Evolutionary conservation across 2,888 invertebrate genomes (phyloP).

Genomic region (Drosophila engyochracea): DNA sequence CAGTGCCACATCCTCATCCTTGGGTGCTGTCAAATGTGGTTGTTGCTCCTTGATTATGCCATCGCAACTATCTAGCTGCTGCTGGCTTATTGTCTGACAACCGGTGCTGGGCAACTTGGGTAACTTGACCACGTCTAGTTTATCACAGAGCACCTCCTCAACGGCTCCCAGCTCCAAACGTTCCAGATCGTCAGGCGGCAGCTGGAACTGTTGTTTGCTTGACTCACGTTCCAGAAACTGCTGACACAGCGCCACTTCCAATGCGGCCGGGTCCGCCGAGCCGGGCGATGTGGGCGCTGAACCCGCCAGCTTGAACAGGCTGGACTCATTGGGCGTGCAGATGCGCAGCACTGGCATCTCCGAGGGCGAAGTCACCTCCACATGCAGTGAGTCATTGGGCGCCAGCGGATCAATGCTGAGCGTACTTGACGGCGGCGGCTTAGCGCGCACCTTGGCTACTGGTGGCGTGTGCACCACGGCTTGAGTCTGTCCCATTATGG

Average conservation of each 20-base stretch:
- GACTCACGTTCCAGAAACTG: conserved; percentile 60
- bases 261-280: conserved; percentile 22
- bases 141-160: conserved; percentile 77
- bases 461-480: conserved; percentile 69
- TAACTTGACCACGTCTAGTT: conserved; percentile 69
- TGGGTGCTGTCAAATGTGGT: conserved; percentile 28
- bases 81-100: conserved; percentile 67
- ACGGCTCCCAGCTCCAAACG: conserved; percentile 64
- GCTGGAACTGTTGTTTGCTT: conserved; percentile 24
- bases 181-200: conserved; percentile 49
- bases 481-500: conserved; percentile 57
- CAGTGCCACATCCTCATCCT: conserved; percentile 66
- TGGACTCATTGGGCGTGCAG: conserved; percentile 89
- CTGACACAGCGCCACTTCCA: conserved; percentile 67
- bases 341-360: conserved; percentile 66
- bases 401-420: conserved; percentile 57
- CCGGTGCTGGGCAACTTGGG: conserved; percentile 69
- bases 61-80: conserved; percentile 72
- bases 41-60: conserved; percentile 24
- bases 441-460: conserved; percentile 7
- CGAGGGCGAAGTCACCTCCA: conserved; percentile 58
- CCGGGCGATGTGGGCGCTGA: conserved; percentile 74
- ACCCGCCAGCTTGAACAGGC: conserved; percentile 76
- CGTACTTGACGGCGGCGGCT: conserved; percentile 10
- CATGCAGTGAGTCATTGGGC: conserved; percentile 65